Base-by-base conservation (phyloP, 2,888 invertebrate species). In the Philaethria dido region DNA sequence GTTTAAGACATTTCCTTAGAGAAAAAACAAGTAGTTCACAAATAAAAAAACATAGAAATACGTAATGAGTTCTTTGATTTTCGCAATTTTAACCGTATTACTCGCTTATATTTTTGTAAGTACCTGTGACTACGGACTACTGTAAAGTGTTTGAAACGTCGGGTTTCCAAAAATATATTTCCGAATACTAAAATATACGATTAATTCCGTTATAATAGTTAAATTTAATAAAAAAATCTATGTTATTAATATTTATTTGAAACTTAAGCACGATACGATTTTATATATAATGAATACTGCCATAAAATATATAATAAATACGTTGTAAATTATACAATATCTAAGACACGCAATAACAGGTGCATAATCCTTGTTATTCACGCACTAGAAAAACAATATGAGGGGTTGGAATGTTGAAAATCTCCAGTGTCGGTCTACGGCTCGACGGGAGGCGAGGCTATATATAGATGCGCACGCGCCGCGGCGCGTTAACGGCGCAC, bases 401-500 rank as follows among this genome's bases (percentile, higher is more conserved):
- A 83, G 81, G 80, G 74, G 72, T 82, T 84, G 83, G 85, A 87
- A 88, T 88, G 84, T 88, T 87, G 86, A 85, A 72, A 74, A 74
- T 76, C 76, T 77, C 81, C 79, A 80, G 81, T 78, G 81, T 77
- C 78, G 75, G 74, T 69, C 78, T 77, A 86, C 85, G 87, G 88
- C 91, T 88, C 87, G 85, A 80, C 80, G 80, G 79, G 80, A 80
- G 81, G 77, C 77, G 78, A 74, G 73, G 80, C 89, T 92, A 92
- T 82, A 89, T 89, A 81, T 91, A 90, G 89, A 66, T 14, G 84
- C 87, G 87, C 86, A 78, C 83, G 89, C 88, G 88, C 83, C 82
- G 80, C 84, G 83, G 80, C 87, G 88, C 87, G 84, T 84, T 87
- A 82, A 78, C 71, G 70, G 74, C 72, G 70, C 70, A 71, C 74